Percentiles rank a stretch among this genome's conserved stretches.
phyloP scores from a whole-genome alignment of 2,113 vertebrate species.

The Dicrurus megarhynchus region DNA sequence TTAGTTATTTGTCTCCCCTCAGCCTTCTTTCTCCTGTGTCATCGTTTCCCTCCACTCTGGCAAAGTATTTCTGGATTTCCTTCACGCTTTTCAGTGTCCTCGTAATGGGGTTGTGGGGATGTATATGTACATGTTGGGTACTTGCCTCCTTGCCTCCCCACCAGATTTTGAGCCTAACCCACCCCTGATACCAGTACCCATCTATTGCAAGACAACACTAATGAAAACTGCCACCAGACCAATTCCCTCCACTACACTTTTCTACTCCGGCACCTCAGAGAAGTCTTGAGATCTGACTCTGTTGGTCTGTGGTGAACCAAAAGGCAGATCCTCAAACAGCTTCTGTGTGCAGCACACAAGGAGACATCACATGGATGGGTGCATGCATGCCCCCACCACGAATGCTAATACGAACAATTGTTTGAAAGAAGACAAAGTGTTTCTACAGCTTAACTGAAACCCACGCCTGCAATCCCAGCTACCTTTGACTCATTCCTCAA shows the following conservation, averaged over 20 bases:
- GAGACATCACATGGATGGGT: slow-evolving; percentile 24
- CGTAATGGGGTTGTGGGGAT: not conserved
- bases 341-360: not conserved
- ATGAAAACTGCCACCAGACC: not conserved
- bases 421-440: slow-evolving; percentile 47
- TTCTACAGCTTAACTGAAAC: slow-evolving; percentile 55
- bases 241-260: not conserved
- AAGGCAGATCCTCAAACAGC: not conserved
- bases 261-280: not conserved
- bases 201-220: not conserved
- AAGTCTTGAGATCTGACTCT: not conserved
- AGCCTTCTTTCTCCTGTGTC: not conserved
- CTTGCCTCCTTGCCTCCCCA: not conserved
- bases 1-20: not conserved
- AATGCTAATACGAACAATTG: slow-evolving; percentile 37
- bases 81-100: not conserved
- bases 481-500: slow-evolving; percentile 62
- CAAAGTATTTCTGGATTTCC: not conserved
- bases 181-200: not conserved
- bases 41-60: not conserved
- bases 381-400: slow-evolving; percentile 36
- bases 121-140: fast-evolving
- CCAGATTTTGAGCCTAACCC: not conserved
- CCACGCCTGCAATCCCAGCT: slow-evolving; percentile 58
- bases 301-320: not conserved